Evolutionary conservation across 2,888 invertebrate genomes (phyloP).

Genomic region (Sphaeridia pumilis): DNA sequence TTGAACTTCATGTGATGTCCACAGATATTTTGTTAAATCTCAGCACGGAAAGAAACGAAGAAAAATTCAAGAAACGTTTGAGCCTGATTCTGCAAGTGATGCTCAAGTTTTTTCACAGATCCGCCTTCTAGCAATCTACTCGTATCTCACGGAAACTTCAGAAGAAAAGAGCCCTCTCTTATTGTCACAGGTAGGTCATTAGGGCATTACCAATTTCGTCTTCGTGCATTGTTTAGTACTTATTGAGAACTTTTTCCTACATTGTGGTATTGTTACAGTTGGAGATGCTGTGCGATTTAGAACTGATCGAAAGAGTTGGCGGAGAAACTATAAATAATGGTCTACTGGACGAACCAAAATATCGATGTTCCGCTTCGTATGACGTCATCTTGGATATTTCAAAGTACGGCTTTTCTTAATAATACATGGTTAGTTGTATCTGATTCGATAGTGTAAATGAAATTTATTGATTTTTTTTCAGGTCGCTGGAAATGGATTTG

Average conservation of each 20-base stretch:
- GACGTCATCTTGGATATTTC: conserved; percentile 69
- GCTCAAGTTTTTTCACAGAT: conserved; percentile 69
- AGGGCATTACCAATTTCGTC: no score
- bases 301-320: conserved; percentile 57
- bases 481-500: conserved; percentile 24
- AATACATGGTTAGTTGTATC: no score
- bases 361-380: conserved; percentile 71
- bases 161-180: conserved; percentile 12
- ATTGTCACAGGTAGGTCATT: conserved; percentile 12
- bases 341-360: conserved; percentile 63
- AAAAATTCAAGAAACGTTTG: conserved; percentile 56
- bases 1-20: background rate
- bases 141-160: conserved; percentile 16
- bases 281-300: conserved; percentile 70
- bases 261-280: no score
- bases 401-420: no score
- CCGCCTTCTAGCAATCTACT: conserved; percentile 65
- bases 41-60: conserved; percentile 45
- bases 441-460: no score
- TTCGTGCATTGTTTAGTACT: no score
- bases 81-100: background rate
- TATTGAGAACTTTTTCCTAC: no score
- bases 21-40: conserved; percentile 8
- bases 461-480: no score
- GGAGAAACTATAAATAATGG: conserved; percentile 49